Evolutionary conservation across 2,888 invertebrate species (phyloP).

Genomic region (Ectropis crepuscularia): DNA sequence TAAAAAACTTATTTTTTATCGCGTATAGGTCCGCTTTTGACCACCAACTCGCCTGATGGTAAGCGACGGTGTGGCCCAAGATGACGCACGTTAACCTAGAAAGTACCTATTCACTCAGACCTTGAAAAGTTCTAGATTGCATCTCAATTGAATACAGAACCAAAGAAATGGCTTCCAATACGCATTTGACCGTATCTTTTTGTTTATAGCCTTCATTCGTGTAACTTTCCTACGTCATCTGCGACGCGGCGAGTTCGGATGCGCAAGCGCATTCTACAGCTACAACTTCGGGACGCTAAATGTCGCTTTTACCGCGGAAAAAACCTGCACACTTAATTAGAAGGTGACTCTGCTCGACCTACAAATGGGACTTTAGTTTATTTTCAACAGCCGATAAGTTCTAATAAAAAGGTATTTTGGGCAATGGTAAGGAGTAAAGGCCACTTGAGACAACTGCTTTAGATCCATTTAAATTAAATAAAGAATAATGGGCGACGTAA

Average conservation of each 20-base stretch:
- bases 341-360: slow-evolving; percentile 40
- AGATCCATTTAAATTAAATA: too few relatives aligned
- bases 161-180: neutral
- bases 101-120: too few relatives aligned
- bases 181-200: slow-evolving; percentile 38
- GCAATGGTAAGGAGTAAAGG: too few relatives aligned
- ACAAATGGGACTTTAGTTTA: slow-evolving; percentile 30
- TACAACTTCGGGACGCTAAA: slow-evolving; percentile 54
- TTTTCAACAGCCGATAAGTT: slow-evolving; percentile 1
- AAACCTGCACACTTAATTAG: slow-evolving; percentile 34
- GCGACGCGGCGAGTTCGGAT: slow-evolving; percentile 45
- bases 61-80: too few relatives aligned
- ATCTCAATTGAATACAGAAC: neutral
- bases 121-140: too few relatives aligned
- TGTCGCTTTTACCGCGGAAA: slow-evolving; percentile 43
- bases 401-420: neutral
- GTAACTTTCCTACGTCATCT: slow-evolving; percentile 59
- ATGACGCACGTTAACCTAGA: too few relatives aligned
- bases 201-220: slow-evolving; percentile 56
- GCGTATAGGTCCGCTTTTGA: too few relatives aligned
- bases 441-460: too few relatives aligned
- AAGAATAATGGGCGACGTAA: neutral
- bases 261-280: slow-evolving; percentile 53
- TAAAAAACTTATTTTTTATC: too few relatives aligned
- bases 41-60: too few relatives aligned